Base-by-base conservation (phyloP, 2,797 vertebrate species). In the Sebastes trivittatus region DNA sequence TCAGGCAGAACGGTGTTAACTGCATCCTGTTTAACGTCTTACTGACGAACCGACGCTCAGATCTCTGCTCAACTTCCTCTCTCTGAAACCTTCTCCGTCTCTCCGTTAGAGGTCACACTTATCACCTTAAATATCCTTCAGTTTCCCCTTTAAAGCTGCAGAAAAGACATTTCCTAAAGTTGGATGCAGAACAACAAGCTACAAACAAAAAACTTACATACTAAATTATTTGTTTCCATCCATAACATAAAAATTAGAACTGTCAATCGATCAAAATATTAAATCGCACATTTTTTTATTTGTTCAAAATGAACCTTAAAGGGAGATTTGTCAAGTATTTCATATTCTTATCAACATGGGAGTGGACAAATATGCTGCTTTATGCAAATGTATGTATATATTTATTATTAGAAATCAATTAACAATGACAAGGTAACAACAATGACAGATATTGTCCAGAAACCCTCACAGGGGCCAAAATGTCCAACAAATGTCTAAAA, bases 11-110 rank as follows among this genome's bases (percentile, higher is more conserved):
- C 0, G 86, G 68, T 72, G 84, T 80, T 0, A 87, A 1, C 86
- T 78, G 75, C 91, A 92, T 90, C 89, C 72, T 92, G 86, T 65
- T 22, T 4, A 16, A 11, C 25, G 3, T 16, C 10, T 3, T 2
- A 81, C 36, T 77, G 77, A 55, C 52, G 1, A 20, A 70, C 66
- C 49, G 20, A n/a, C 13, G 1, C 2, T 0, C 29, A 10, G 13
- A 16, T 32, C 2, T 42, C 29, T 25, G 25, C 38, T 49, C 13
- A 42, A 77, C 77, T 86, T 86, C 88, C 90, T 89, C 2, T 58
- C 18, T 18, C 38, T 46, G 1, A 25, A 36, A 63, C 32, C 29
- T 14, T 42, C 38, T 42, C 38, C 23, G 23, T 11, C 52, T 54
- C 54, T 56, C 22, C 4, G 25, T 56, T 3, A 59, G 56, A 25